Evolutionary conservation across 1,140 invertebrate species (phyloP).

Genomic region (Neuroterus valhalla): DNA sequence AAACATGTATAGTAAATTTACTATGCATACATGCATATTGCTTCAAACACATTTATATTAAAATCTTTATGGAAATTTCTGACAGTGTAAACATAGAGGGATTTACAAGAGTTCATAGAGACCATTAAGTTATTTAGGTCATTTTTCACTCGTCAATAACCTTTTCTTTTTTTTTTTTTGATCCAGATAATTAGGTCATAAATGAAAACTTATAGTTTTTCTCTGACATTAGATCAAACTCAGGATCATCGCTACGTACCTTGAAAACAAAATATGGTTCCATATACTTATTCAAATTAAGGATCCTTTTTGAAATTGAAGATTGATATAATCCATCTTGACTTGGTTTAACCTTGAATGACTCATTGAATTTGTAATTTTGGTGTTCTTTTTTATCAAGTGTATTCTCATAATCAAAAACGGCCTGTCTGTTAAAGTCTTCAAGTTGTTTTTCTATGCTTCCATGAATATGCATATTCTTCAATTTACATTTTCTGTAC

Average conservation of each 20-base stretch:
- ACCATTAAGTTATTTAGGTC: too few relatives aligned
- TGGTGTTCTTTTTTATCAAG: neutral
- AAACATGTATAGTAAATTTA: too few relatives aligned
- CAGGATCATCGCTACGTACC: constrained; percentile 69
- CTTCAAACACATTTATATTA: too few relatives aligned
- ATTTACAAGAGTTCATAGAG: too few relatives aligned
- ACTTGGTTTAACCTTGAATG: constrained; percentile 14
- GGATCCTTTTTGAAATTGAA: neutral
- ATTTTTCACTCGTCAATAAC: too few relatives aligned
- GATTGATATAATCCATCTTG: neutral
- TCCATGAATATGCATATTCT: neutral
- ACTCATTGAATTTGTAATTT: constrained; percentile 41
- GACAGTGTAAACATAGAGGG: too few relatives aligned
- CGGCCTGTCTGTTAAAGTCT: constrained; percentile 65
- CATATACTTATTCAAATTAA: constrained; percentile 62
- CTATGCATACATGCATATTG: too few relatives aligned
- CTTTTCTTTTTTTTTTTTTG: neutral
- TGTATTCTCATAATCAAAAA: constrained; percentile 69
- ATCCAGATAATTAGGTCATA: neutral
- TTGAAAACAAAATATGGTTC: constrained; percentile 70
- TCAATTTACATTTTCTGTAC: constrained; percentile 40
- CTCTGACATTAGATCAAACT: constrained; percentile 64
- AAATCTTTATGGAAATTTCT: too few relatives aligned
- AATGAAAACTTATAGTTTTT: constrained; percentile 38
- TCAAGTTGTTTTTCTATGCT: constrained; percentile 54